These are phyloP conservation scores for Collichthys lucidus DNA, from an alignment of 2,113 vertebrate genomes.

Conservation along the genomic window DNA sequence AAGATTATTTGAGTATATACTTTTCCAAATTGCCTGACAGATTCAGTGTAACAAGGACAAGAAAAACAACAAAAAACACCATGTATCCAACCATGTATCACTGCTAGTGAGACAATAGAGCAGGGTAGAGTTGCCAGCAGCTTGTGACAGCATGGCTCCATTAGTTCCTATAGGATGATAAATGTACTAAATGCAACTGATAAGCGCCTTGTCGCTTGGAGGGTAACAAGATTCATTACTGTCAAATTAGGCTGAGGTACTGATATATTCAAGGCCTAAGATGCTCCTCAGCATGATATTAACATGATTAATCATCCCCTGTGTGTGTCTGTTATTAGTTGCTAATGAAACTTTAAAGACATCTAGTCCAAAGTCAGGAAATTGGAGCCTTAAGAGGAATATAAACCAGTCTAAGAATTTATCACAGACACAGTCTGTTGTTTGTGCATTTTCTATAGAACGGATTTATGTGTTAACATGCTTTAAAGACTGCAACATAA, in stretches of 20 bases:
- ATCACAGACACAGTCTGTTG: not conserved
- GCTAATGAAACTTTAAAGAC: slow-evolving; percentile 44
- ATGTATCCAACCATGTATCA: slow-evolving; percentile 16
- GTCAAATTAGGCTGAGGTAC: slow-evolving; percentile 64
- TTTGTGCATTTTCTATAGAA: not conserved
- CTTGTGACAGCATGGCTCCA: slow-evolving; percentile 51
- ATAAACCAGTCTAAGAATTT: slow-evolving; percentile 6
- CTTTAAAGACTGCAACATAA: slow-evolving; percentile 2
- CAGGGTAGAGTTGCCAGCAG: slow-evolving; percentile 39
- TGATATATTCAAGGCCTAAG: slow-evolving; percentile 43
- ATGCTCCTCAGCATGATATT: slow-evolving; percentile 53
- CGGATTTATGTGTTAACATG: slow-evolving; percentile 2
- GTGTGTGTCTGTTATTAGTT: slow-evolving; percentile 34
- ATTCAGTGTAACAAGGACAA: not conserved
- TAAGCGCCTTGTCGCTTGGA: slow-evolving; percentile 57
- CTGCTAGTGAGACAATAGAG: slow-evolving; percentile 19
- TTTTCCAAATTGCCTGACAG: not conserved
- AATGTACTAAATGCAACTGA: slow-evolving; percentile 57
- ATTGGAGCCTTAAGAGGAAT: slow-evolving; percentile 4
- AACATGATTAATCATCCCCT: slow-evolving; percentile 54
- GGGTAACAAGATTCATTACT: slow-evolving; percentile 70
- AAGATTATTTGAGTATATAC: not conserved
- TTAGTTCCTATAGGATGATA: slow-evolving; percentile 65
- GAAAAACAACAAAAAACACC: slow-evolving; percentile 4
- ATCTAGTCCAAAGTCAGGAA: not conserved